These are phyloP conservation scores for Ochotona princeps DNA, from an alignment of 2,113 vertebrate species.

Conservation along the genomic window DNA sequence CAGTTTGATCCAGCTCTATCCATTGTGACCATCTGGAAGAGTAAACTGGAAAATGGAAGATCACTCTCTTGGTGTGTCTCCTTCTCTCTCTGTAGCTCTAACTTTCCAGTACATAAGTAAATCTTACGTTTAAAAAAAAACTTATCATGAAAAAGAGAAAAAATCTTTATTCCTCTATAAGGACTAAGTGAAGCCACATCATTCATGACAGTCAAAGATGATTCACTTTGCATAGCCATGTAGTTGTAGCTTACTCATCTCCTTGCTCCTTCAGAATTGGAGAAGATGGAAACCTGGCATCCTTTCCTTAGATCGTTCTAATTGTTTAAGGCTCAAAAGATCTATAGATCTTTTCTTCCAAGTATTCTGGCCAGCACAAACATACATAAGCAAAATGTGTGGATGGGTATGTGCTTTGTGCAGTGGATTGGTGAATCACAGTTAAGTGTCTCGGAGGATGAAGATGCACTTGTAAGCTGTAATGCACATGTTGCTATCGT, in stretches of 20 bases:
- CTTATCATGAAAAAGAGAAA: neutral
- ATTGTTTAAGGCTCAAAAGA: constrained; percentile 40
- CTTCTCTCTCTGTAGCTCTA: too few relatives aligned
- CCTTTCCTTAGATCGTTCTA: constrained; percentile 31
- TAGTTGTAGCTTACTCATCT: neutral
- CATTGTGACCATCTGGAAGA: too few relatives aligned
- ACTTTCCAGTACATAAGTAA: too few relatives aligned
- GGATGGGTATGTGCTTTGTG: constrained; percentile 2
- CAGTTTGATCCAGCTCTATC: too few relatives aligned
- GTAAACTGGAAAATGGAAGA: too few relatives aligned
- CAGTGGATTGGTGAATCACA: constrained; percentile 36
- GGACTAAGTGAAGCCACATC: neutral
- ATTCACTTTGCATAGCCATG: neutral
- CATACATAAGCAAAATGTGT: neutral
- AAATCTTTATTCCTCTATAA: neutral
- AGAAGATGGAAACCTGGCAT: neutral
- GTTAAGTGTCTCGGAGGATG: constrained; percentile 36
- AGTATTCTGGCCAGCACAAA: constrained; percentile 13
- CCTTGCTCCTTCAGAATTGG: neutral
- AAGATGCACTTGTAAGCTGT: constrained; percentile 8
- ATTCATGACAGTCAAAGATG: neutral
- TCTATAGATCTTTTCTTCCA: constrained; percentile 32
- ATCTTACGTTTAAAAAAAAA: neutral
- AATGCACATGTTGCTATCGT: constrained; percentile 56
- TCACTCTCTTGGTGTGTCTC: too few relatives aligned